Conservation (phyloP, 2,113 vertebrate species). For the Peromyscus californicus region DNA sequence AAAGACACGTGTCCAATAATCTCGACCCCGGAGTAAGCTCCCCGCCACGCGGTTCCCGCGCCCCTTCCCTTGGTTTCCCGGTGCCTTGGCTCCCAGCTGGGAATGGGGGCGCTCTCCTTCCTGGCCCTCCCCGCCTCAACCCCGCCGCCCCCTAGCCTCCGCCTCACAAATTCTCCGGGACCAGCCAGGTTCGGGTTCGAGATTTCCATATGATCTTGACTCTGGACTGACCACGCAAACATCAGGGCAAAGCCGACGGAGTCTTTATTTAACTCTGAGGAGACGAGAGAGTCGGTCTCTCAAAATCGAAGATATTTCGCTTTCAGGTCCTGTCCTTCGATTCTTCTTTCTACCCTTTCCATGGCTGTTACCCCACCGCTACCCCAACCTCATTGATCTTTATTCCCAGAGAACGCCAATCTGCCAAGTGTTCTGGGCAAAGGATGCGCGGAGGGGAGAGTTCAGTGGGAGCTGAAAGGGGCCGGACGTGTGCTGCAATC, state of each 20-base stretch:
- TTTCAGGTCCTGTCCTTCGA: background rate
- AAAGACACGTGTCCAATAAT: constrained; percentile 72
- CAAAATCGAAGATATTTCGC: background rate
- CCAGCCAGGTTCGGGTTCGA: constrained; percentile 15
- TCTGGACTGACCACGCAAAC: constrained; percentile 1
- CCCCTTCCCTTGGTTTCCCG: background rate
- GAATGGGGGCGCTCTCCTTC: background rate
- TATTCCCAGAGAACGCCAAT: background rate
- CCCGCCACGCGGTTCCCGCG: background rate
- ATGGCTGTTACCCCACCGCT: no score
- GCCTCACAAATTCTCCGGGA: constrained; percentile 90
- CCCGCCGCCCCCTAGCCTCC: constrained; percentile 88
- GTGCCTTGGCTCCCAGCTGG: background rate
- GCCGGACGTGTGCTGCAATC: background rate
- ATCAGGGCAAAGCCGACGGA: background rate
- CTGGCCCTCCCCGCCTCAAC: background rate
- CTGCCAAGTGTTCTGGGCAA: background rate
- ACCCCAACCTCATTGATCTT: background rate
- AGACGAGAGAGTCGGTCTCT: background rate
- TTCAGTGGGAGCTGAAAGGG: background rate
- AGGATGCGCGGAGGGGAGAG: background rate
- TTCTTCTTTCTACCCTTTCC: background rate
- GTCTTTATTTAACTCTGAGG: constrained; percentile 19
- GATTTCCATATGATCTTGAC: constrained; percentile 2
- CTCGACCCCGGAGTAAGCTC: background rate